Evolutionary conservation across 2,113 vertebrate genomes (phyloP), one percentile per base, ranked within the genome.

Genomic region (Thalassarche chlororhynchos): DNA sequence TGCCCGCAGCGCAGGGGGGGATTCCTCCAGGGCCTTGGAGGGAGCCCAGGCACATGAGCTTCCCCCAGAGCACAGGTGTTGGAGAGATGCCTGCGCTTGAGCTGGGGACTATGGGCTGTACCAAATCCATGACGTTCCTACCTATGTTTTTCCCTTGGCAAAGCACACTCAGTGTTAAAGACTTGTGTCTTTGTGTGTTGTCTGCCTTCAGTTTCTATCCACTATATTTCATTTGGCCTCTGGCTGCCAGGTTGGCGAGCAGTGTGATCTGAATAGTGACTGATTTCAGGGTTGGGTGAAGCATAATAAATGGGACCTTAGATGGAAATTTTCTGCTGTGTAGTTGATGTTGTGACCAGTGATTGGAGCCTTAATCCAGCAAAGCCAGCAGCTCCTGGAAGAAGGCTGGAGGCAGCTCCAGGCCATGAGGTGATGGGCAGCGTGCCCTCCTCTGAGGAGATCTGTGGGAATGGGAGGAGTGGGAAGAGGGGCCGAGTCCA

Each of bases 1-100:
- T 91, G n/a, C 57, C 57, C 0, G 4, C 25, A 20, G 42, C 1
- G 0, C 19, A 36, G 9, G 3, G 21, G 44, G 7, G 26, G 21
- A 21, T 52, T 68, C 32, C 54, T 49, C 29, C 0, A 1, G 46
- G 8, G 10, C 40, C 38, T 26, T 26, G 34, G 14, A n/a, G 31
- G 38, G 21, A n/a, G 10, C 52, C 46, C 79, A 31, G 52, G 26
- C 44, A 40, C 6, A 2, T 10, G 25, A 18, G 64, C 32, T 71
- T 42, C 49, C 32, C 42, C 28, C 51, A 29, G 47, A 42, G 17
- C 16, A 24, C 19, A 12, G 26, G 29, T 58, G 28, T 17, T 47
- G 42, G 40, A 82, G 55, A 34, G 20, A 36, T 16, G 21, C 12
- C 36, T 28, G n/a, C 17, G 49, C 64, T 21, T 34, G 32, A 57